Base-by-base conservation (phyloP, 1,140 invertebrate genomes). In the Streblospio benedicti region DNA sequence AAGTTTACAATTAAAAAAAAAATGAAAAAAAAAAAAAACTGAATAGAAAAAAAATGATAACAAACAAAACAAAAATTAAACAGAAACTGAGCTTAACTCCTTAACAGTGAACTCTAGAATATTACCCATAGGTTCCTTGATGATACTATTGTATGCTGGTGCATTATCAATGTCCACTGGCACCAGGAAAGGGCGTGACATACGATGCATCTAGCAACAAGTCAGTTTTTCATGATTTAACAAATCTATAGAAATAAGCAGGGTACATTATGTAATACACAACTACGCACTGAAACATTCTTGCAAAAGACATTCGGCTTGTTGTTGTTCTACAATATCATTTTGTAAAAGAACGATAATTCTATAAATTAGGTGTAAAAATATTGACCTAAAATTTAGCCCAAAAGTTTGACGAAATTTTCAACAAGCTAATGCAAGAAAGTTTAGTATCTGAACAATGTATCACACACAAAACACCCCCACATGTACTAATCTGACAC, bases 101-200 rank as follows among this genome's bases (percentile, higher is more conserved):
- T n/a, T n/a, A n/a, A n/a, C n/a, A n/a, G n/a, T n/a, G n/a, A n/a
- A n/a, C n/a, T n/a, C n/a, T n/a, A n/a, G n/a, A n/a, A n/a, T n/a
- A n/a, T 82, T 83, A 97, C 93, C 93, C 92, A 97, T 97, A 52
- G 93, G 94, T 81, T 97, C 92, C 78, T 94, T 95, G 59, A 98
- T 93, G 54, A 97, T 87, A 83, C 90, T 88, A 74, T 97, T 97
- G 80, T 98, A 98, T 79, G 95, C 92, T 9, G 93, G 93, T 44
- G 91, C 93, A 82, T 96, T 90, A 67, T 86, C 85, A 45, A 88
- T 88, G 82, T 97, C 91, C 18, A 98, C 94, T 32, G 94, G 91
- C 80, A 95, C 89, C 83, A 93, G 88, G 78, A 97, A 97, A 41
- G 94, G 93, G 91, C 92, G 95, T 20, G 93, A 89, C 82, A 88